Conservation (phyloP, 2,888 invertebrate genomes). For the Liposcelis brunnea region DNA sequence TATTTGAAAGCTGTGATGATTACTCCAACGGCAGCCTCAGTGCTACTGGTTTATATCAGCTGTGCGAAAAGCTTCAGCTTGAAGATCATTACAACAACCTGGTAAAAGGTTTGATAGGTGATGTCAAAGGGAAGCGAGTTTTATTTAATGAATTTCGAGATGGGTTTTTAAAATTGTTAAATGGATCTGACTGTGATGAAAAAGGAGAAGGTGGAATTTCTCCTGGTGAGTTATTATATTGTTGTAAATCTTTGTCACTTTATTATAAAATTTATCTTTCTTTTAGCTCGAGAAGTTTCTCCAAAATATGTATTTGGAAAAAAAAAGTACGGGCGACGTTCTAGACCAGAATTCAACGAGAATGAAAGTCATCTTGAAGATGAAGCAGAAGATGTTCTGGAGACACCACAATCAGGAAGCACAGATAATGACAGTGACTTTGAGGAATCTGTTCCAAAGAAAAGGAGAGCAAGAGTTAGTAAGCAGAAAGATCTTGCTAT, state of each 20-base stretch:
- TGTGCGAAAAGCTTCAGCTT: constrained; percentile 61
- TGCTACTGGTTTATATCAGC: constrained; percentile 42
- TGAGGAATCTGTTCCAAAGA: constrained; percentile 10
- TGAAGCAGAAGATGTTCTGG: constrained; percentile 23
- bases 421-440: constrained; percentile 15
- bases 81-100: constrained; percentile 50
- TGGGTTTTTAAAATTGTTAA: constrained; percentile 48
- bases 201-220: constrained; percentile 23
- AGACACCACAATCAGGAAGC: constrained; percentile 13
- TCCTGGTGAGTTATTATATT: not conserved
- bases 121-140: constrained; percentile 30
- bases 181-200: constrained; percentile 23
- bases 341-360: constrained; percentile 37
- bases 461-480: constrained; percentile 4
- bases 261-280: too few relatives aligned
- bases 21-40: constrained; percentile 50
- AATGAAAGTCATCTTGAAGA: constrained; percentile 25
- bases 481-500: constrained; percentile 5
- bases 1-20: constrained; percentile 62
- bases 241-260: too few relatives aligned
- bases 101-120: constrained; percentile 38
- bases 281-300: constrained; percentile 44
- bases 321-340: constrained; percentile 58
- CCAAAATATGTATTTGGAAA: constrained; percentile 55
- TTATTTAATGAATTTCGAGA: constrained; percentile 61